Percentiles rank a stretch among this genome's conserved stretches.
phyloP scores from a whole-genome alignment of 2,797 vertebrate genomes.

The Artibeus jamaicensis region DNA sequence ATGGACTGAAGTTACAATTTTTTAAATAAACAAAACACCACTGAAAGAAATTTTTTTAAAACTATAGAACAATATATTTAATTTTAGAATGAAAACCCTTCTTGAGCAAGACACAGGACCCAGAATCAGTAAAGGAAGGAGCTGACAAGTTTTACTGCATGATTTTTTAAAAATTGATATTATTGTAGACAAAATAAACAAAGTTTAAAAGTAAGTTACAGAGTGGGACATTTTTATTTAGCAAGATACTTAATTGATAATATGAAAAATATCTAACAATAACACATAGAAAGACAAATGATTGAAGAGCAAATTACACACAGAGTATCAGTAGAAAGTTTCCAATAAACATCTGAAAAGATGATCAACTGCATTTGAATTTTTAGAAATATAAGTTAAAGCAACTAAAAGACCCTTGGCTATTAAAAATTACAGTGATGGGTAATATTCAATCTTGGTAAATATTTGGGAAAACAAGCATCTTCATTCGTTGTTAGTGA shows the following conservation, averaged over 20 bases:
- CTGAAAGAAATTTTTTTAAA: neutral
- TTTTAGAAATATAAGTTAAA: slow-evolving; percentile 37
- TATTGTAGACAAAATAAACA: neutral
- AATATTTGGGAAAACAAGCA: neutral
- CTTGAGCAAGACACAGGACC: neutral
- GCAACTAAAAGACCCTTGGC: neutral
- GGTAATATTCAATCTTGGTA: slow-evolving; percentile 29
- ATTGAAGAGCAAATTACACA: neutral
- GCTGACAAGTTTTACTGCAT: neutral
- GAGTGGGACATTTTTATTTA: neutral
- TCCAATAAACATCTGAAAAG: neutral
- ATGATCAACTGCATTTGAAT: neutral
- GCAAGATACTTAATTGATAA: neutral
- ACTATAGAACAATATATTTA: neutral
- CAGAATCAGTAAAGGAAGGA: neutral
- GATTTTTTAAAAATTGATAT: neutral
- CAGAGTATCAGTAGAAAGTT: neutral
- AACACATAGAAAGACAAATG: neutral
- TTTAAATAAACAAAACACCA: neutral
- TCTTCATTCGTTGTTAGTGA: slow-evolving; percentile 34
- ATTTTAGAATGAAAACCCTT: neutral
- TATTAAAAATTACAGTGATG: slow-evolving; percentile 58
- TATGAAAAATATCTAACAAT: neutral
- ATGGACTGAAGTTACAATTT: neutral
- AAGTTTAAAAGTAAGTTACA: slow-evolving; percentile 5